Evolutionary conservation across 2,797 vertebrate genomes (phyloP), one percentile per base, ranked within the genome.

Genomic region (Oryzias sinensis): DNA sequence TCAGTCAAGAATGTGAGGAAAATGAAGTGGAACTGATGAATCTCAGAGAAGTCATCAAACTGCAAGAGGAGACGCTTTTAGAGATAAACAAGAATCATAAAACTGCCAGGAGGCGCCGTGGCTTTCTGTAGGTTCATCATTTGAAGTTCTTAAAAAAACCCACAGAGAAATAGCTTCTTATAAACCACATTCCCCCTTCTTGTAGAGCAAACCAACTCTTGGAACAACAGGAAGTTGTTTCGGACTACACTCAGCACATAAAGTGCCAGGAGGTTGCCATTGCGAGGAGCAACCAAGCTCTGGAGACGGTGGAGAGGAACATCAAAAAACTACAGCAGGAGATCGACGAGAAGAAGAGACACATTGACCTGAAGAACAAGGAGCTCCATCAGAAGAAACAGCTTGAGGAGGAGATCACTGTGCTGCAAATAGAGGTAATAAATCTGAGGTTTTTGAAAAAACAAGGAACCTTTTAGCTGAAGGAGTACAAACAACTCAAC

Each of bases 221-320:
- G 77, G 92, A 95, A 65, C 87, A 94, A 8, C 95, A 98, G 73
- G 90, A 97, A 71, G 94, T 96, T 86, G 65, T 96, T 22, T 89
- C 92, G 44, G 80, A 88, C 81, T 92, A 94, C 77, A 79, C 91
- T 41, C 91, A 95, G 70, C 95, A 94, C 88, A 67, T 93, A 65
- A 93, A 94, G 53, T 72, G 84, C 52, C 94, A 94, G 72, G 93
- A 94, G 67, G 80, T 84, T 49, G 74, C 92, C 75, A 87, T 91
- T 47, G 86, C 81, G 14, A 88, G 92, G 42, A 89, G 89, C 49
- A 90, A 92, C 49, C 50, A 81, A 45, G 88, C 90, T 37, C 74
- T 95, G 58, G 91, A 94, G 49, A 62, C 64, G 33, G 67, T 94
- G 79, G 93, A 97, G 59, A 95, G 94, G 67, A 92, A 97, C 68